phyloP scores from a whole-genome alignment of 2,888 invertebrate species.

The Parapristionchus giblindavisi region DNA sequence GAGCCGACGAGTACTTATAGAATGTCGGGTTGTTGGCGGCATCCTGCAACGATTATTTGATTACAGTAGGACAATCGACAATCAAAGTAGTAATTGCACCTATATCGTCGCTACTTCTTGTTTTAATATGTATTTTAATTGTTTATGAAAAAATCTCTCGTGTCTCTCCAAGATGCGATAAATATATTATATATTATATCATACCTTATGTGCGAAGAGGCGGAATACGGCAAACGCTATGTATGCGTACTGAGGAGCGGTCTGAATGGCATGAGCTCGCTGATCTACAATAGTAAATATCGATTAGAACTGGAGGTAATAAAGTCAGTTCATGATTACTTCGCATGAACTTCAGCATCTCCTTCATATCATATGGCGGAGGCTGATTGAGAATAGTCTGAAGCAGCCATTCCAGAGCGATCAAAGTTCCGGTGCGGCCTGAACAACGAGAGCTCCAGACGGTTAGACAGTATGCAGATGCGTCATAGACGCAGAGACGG shows the following conservation, averaged over 20 bases:
- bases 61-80: not conserved
- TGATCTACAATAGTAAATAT: slow-evolving; percentile 6
- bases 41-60: slow-evolving; percentile 13
- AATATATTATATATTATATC: too few relatives aligned
- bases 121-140: too few relatives aligned
- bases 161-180: too few relatives aligned
- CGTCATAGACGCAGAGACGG: too few relatives aligned
- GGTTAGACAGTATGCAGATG: not conserved
- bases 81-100: too few relatives aligned
- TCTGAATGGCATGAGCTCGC: slow-evolving; percentile 17
- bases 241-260: slow-evolving; percentile 16
- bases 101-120: too few relatives aligned
- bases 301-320: too few relatives aligned
- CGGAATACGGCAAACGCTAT: slow-evolving; percentile 6
- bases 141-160: too few relatives aligned
- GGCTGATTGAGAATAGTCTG: not conserved
- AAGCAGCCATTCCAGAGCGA: slow-evolving; percentile 13
- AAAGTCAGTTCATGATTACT: too few relatives aligned
- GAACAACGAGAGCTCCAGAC: not conserved
- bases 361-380: slow-evolving; percentile 23
- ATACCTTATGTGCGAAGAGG: slow-evolving; percentile 5
- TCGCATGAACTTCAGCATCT: slow-evolving; percentile 10
- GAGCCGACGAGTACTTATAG: not conserved
- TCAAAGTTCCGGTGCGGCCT: slow-evolving; percentile 23
- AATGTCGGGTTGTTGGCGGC: not conserved